These are phyloP conservation scores for Archaeoteleia sp. DNA, from an alignment of 2,888 invertebrate species.

Conservation along the genomic window DNA sequence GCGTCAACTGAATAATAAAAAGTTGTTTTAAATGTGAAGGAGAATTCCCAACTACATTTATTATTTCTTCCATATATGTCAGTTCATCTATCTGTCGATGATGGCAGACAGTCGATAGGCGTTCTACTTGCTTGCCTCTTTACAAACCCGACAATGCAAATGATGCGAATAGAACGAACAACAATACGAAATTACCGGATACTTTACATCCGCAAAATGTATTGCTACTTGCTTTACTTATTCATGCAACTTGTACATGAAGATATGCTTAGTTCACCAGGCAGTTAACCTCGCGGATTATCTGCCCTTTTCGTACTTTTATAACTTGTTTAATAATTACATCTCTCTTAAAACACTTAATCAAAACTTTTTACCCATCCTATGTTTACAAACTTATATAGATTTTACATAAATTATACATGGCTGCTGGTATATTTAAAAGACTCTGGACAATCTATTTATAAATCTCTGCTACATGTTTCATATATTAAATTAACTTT, in stretches of 20 bases:
- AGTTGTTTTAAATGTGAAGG: no score
- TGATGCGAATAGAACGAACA: slow-evolving; percentile 58
- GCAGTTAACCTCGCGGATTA: slow-evolving; percentile 52
- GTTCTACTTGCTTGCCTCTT: slow-evolving; percentile 68
- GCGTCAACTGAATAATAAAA: no score
- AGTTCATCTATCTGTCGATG: slow-evolving; percentile 57
- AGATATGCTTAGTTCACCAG: slow-evolving; percentile 54
- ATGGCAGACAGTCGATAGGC: slow-evolving; percentile 56
- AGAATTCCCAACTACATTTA: slow-evolving; percentile 10
- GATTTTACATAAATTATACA: no score
- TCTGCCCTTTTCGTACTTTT: slow-evolving; percentile 52
- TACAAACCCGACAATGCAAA: slow-evolving; percentile 59
- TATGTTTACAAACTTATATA: no score
- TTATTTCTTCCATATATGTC: slow-evolving; percentile 38
- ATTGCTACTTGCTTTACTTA: slow-evolving; percentile 59
- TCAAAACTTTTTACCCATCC: no score
- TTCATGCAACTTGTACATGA: slow-evolving; percentile 53
- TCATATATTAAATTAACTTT: no score
- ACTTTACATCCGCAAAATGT: slow-evolving; percentile 72
- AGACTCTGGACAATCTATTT: no score
- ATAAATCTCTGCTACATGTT: no score
- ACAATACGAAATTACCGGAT: slow-evolving; percentile 72
- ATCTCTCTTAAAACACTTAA: no score
- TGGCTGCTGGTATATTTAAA: no score
- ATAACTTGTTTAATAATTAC: slow-evolving; percentile 40